Evolutionary conservation across 2,888 invertebrate species (phyloP).

Genomic region (Brachyptera putata): DNA sequence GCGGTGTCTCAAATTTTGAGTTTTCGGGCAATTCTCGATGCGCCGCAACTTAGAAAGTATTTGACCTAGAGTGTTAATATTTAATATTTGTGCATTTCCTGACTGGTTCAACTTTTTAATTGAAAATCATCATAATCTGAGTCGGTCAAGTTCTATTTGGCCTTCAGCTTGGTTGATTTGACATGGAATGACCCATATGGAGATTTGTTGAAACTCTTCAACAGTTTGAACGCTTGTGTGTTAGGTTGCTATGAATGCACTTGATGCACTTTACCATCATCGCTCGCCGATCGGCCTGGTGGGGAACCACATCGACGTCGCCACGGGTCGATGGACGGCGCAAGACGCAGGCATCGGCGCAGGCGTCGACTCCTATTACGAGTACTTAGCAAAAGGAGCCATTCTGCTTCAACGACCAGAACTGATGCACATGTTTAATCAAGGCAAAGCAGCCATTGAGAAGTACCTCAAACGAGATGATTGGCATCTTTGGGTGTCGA

Average conservation of each 20-base stretch:
- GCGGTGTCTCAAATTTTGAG: too few relatives aligned
- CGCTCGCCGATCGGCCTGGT: conserved; percentile 83
- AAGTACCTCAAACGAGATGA: conserved; percentile 88
- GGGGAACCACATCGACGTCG: conserved; percentile 96
- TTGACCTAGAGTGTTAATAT: too few relatives aligned
- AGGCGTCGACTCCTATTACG: conserved; percentile 96
- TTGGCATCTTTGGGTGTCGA: conserved; percentile 99
- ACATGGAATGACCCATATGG: too few relatives aligned
- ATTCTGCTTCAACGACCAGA: conserved; percentile 86
- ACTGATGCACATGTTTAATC: conserved; percentile 85
- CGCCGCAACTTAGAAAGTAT: too few relatives aligned
- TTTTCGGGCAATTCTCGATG: too few relatives aligned
- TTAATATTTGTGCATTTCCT: too few relatives aligned
- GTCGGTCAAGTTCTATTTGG: too few relatives aligned
- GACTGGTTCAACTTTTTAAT: too few relatives aligned
- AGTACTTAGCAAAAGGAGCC: conserved; percentile 96
- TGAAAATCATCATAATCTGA: too few relatives aligned
- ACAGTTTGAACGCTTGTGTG: background rate
- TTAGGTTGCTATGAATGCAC: conserved; percentile 83
- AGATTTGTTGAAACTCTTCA: too few relatives aligned
- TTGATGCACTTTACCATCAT: conserved; percentile 81
- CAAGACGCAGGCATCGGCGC: conserved; percentile 96
- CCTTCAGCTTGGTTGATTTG: too few relatives aligned
- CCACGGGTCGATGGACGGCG: conserved; percentile 94
- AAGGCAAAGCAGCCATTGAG: conserved; percentile 70